phyloP scores from a whole-genome alignment of 1,140 invertebrate genomes.

The Anagrus nilaparvatae region DNA sequence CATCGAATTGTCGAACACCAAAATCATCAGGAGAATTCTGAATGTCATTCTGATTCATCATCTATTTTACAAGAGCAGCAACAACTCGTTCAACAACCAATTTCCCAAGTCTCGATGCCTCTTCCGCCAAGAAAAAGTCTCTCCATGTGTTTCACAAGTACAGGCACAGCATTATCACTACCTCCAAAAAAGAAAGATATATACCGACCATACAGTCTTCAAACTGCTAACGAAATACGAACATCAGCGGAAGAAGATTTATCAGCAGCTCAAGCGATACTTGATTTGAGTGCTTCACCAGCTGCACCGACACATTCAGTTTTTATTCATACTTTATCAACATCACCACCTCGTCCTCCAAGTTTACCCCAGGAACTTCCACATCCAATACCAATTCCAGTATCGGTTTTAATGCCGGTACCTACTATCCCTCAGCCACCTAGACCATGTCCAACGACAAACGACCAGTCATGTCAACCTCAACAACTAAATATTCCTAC shows the following conservation, averaged over 20 bases:
- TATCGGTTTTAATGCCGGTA: conserved; percentile 30
- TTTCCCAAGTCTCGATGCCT: conserved; percentile 30
- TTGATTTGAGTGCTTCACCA: conserved; percentile 75
- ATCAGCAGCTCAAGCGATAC: conserved; percentile 74
- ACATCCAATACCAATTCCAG: conserved; percentile 27
- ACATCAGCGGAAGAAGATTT: conserved; percentile 65
- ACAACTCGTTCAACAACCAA: conserved; percentile 27
- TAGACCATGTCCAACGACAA: conserved; percentile 17
- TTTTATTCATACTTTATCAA: conserved; percentile 37
- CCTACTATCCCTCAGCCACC: conserved; percentile 26
- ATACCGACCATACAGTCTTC: conserved; percentile 72
- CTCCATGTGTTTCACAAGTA: conserved; percentile 73
- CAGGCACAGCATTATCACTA: conserved; percentile 65
- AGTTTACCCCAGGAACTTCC: neutral
- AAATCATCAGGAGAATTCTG: conserved; percentile 14
- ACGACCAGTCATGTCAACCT: conserved; percentile 10
- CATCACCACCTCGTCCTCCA: conserved; percentile 43
- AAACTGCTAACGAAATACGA: conserved; percentile 49
- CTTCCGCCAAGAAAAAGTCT: conserved; percentile 53
- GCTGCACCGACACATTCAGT: conserved; percentile 47
- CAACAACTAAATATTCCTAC: conserved; percentile 12
- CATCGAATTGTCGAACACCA: conserved; percentile 13
- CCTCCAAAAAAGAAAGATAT: conserved; percentile 84
- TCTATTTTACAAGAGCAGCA: conserved; percentile 17
- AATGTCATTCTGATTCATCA: conserved; percentile 12